Base-by-base conservation (phyloP, 2,113 vertebrate species). In the Embiotoca jacksoni region DNA sequence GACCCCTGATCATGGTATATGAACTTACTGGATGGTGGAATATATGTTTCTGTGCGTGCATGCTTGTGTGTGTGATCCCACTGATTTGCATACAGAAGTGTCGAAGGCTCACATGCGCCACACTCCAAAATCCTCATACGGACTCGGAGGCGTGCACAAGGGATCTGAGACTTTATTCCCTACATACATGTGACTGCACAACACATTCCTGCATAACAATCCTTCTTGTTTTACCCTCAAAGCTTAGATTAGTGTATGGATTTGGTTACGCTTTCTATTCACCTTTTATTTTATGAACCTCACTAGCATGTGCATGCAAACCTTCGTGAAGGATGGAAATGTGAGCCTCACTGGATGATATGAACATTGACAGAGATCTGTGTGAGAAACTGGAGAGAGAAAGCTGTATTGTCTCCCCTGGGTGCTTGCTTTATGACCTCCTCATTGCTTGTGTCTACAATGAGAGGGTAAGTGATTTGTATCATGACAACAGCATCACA, bases 31-130 rank as follows among this genome's bases (percentile, higher is more conserved):
- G 23, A 14, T 65, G 39, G 49, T 3, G 37, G 32, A 78, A 53
- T 53, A 65, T 54, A 44, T 46, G 60, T 44, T 14, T n/a, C 9
- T 60, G 49, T 66, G 50, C 39, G 36, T 49, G 14, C 52, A 5
- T 44, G 57, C 50, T 11, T 71, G 33, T 37, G 4, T 49, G n/a
- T 44, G 37, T 6, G 41, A 37, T 52, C 53, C 6, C 55, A 16
- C 56, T 70, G 14, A 73, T 84, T 72, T 74, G 37, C 33, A 74
- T 72, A 50, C 31, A 86, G 16, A 73, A 69, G 75, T 76, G 72
- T 5, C 37, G 32, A 37, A 52, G 37, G 49, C 56, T 63, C 13
- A 23, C 71, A 46, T 64, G 69, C 67, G 15, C 37, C 23, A 76
- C 57, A 70, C 33, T 81, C 39, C 69, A 81, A 68, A 60, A 72